Conservation (phyloP, 2,797 vertebrate genomes). For the Melanotaenia parkinsoni region DNA sequence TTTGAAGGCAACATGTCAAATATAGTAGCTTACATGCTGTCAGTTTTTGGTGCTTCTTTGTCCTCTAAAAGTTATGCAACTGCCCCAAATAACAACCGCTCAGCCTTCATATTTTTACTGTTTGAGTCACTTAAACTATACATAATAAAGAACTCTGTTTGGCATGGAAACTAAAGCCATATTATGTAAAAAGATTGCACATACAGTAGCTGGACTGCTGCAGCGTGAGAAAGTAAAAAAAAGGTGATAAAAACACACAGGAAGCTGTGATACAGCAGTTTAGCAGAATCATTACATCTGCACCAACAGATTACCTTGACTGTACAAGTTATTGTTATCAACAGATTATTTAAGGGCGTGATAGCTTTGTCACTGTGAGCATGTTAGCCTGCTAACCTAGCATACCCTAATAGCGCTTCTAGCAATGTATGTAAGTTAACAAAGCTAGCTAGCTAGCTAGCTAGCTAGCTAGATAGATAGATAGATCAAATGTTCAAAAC, state of each 20-base stretch:
- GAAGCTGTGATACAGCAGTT: neutral
- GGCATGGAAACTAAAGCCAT: neutral
- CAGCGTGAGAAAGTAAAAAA: too few relatives aligned
- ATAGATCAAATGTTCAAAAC: too few relatives aligned
- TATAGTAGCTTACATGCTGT: neutral
- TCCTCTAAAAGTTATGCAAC: neutral
- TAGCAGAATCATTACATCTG: neutral
- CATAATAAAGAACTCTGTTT: neutral
- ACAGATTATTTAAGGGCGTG: too few relatives aligned
- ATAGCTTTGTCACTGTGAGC: too few relatives aligned
- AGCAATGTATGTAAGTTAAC: too few relatives aligned
- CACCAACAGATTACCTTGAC: neutral
- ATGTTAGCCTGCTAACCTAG: too few relatives aligned
- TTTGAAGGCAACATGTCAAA: neutral
- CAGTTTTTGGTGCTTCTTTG: neutral
- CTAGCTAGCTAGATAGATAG: too few relatives aligned
- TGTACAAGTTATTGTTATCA: too few relatives aligned
- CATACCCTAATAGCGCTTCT: too few relatives aligned
- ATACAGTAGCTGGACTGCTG: neutral
- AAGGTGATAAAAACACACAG: neutral
- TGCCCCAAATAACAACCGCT: neutral
- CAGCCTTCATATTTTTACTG: neutral
- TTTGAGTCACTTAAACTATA: neutral
- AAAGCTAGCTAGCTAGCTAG: too few relatives aligned
- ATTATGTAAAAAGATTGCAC: neutral